Evolutionary conservation across 2,888 invertebrate species (phyloP).

Genomic region (Allygus modestus): DNA sequence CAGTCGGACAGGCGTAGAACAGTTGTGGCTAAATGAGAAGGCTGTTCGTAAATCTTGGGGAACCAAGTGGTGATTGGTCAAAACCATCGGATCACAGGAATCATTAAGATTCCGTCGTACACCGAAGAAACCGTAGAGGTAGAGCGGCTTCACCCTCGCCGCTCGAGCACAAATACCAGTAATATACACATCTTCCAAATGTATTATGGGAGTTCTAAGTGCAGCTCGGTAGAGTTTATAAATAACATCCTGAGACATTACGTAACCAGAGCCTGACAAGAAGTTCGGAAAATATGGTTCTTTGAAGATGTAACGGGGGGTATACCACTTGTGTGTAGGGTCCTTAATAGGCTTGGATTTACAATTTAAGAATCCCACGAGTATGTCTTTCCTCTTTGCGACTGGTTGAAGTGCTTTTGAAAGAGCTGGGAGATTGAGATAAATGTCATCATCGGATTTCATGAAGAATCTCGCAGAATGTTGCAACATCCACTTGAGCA

Average conservation of each 20-base stretch:
- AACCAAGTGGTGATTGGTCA: slow-evolving; percentile 79
- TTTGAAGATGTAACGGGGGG: slow-evolving; percentile 87
- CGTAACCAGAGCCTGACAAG: slow-evolving; percentile 89
- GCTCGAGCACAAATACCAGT: slow-evolving; percentile 85
- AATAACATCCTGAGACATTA: slow-evolving; percentile 83
- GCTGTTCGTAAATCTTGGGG: slow-evolving; percentile 71
- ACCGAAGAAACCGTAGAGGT: slow-evolving; percentile 83
- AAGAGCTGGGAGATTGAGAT: slow-evolving; percentile 86
- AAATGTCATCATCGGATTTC: slow-evolving; percentile 93
- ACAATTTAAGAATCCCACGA: slow-evolving; percentile 88
- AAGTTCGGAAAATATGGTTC: slow-evolving; percentile 87
- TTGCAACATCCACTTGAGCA: slow-evolving; percentile 87
- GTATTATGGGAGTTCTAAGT: slow-evolving; percentile 83
- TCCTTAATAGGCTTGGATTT: slow-evolving; percentile 86
- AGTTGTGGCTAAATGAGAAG: slow-evolving; percentile 71
- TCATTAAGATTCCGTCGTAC: slow-evolving; percentile 73
- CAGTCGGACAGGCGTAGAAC: too few species aligned
- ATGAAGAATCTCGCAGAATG: slow-evolving; percentile 83
- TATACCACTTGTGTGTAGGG: slow-evolving; percentile 88
- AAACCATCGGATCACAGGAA: slow-evolving; percentile 71
- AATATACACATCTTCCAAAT: slow-evolving; percentile 87
- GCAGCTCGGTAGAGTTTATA: slow-evolving; percentile 82
- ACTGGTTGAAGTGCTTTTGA: slow-evolving; percentile 74
- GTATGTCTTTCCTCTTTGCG: slow-evolving; percentile 73
- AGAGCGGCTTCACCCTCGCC: slow-evolving; percentile 79